Base-by-base conservation (phyloP, 2,797 vertebrate species). In the Pagetopsis macropterus region DNA sequence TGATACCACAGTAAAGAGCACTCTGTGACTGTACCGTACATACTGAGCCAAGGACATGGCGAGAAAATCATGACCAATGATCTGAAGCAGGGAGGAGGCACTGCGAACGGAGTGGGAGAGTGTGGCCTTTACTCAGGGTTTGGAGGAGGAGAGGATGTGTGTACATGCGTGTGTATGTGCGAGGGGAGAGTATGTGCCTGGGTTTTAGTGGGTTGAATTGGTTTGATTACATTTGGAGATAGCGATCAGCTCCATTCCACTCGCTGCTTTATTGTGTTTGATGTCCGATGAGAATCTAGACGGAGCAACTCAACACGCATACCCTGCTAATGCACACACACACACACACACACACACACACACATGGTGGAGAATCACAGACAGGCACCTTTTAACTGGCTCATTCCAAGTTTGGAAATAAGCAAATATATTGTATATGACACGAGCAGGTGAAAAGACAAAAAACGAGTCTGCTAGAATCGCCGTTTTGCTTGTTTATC, bases 191-290 rank as follows among this genome's bases (percentile, higher is more conserved):
- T 76, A 72, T 76, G 84, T 84, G 91, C 68, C 79, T 77, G 82
- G 75, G 69, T 88, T 89, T 88, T 64, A 70, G 79, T 65, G 80
- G 82, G 72, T 79, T 86, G 84, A 91, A 84, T 81, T 88, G 84
- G 74, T 89, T 86, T 91, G 91, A 94, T 93, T 89, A 88, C 84
- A 82, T 87, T 87, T 86, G 72, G 66, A 92, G 92, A 94, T 94
- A 87, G 73, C 79, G 82, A 90, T 93, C 91, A 78, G 82, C 75
- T 88, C 79, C 67, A 77, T 75, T 87, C 89, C 81, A 69, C 78
- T 87, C 65, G 50, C 70, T 68, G 85, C 84, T 88, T 89, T 86
- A 85, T 90, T 90, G 80, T 86, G 88, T 93, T 93, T 92, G 92
- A 93, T 90, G 89, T 91, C 86, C 72, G 52, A 87, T 60, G 88